Conservation (phyloP, 1,140 invertebrate genomes). For the Pseudomyrmex cubaensis region DNA sequence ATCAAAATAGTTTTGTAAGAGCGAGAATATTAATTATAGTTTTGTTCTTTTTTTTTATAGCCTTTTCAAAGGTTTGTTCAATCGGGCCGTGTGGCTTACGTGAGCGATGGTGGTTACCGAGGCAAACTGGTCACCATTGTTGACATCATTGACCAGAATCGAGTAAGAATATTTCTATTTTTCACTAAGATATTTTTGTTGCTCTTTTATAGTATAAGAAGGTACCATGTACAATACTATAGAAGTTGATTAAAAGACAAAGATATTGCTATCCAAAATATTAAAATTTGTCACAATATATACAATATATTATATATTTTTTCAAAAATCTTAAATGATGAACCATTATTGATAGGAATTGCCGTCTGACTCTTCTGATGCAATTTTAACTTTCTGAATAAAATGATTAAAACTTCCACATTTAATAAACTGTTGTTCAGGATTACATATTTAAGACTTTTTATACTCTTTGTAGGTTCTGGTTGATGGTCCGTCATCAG, state of each 20-base stretch:
- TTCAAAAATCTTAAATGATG: slow-evolving; percentile 80
- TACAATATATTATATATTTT: neutral
- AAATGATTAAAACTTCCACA: slow-evolving; percentile 54
- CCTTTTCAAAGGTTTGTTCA: slow-evolving; percentile 97
- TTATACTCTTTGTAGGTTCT: slow-evolving; percentile 89
- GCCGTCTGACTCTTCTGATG: slow-evolving; percentile 88
- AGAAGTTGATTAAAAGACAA: neutral
- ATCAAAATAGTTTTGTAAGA: slow-evolving; percentile 15
- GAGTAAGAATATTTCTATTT: slow-evolving; percentile 86
- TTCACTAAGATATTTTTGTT: slow-evolving; percentile 29
- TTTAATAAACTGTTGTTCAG: neutral
- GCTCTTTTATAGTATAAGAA: slow-evolving; percentile 10
- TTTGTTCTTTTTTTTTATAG: slow-evolving; percentile 83
- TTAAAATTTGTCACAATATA: slow-evolving; percentile 1
- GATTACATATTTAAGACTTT: slow-evolving; percentile 1
- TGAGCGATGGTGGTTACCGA: slow-evolving; percentile 94
- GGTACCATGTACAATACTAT: slow-evolving; percentile 54
- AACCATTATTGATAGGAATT: slow-evolving; percentile 88
- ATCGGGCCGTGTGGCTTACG: slow-evolving; percentile 97
- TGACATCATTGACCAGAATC: slow-evolving; percentile 98
- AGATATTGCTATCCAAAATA: neutral
- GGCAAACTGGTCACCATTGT: slow-evolving; percentile 97
- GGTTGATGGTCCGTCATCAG: slow-evolving; percentile 96
- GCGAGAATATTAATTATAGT: neutral
- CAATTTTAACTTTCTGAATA: slow-evolving; percentile 73